Evolutionary conservation across 2,888 invertebrate species (phyloP).

Genomic region (Pheosia tremula): DNA sequence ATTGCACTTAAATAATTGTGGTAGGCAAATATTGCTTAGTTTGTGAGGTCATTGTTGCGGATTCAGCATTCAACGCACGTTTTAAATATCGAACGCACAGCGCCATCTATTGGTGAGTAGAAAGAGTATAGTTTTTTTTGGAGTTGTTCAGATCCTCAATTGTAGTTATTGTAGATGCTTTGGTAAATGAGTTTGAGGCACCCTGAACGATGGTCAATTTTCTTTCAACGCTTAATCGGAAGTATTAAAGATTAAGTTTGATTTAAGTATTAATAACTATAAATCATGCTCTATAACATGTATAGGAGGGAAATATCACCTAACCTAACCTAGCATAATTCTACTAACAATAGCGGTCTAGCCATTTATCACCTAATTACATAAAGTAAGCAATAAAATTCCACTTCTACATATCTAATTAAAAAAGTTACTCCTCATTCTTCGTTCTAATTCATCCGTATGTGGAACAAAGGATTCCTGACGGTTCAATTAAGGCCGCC

Average conservation of each 20-base stretch:
- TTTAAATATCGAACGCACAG: constrained; percentile 12
- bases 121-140: neutral
- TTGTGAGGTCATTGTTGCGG: constrained; percentile 49
- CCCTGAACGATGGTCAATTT: too few relatives aligned
- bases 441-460: constrained; percentile 40
- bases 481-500: constrained; percentile 59
- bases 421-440: constrained; percentile 34
- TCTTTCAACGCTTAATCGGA: too few relatives aligned
- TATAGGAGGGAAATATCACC: too few relatives aligned
- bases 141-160: neutral
- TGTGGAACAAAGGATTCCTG: constrained; percentile 59
- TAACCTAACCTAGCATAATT: too few relatives aligned
- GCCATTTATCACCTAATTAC: neutral
- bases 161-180: neutral
- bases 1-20: constrained; percentile 59
- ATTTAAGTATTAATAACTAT: too few relatives aligned
- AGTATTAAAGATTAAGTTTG: too few relatives aligned
- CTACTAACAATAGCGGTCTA: neutral
- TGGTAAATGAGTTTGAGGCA: neutral
- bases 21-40: constrained; percentile 43
- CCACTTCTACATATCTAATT: constrained; percentile 24
- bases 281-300: too few relatives aligned
- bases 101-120: constrained; percentile 68
- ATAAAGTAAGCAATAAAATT: neutral
- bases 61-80: neutral